phyloP scores from a whole-genome alignment of 2,113 vertebrate genomes.

The Hassar affinis region DNA sequence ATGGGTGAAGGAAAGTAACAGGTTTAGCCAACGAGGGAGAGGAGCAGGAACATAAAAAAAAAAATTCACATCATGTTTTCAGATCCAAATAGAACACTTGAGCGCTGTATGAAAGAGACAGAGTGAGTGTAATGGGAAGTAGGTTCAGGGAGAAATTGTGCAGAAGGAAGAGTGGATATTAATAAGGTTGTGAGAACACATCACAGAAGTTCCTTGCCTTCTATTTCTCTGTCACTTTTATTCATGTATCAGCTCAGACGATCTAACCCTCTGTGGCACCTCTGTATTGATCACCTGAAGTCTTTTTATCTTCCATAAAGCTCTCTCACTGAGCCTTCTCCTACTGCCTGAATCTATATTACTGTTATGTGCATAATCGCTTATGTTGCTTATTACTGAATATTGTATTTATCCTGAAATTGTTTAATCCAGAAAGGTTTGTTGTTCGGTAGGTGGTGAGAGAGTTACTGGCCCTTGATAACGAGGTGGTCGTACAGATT shows the following conservation, averaged over 20 bases:
- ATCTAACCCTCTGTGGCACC: constrained; percentile 15
- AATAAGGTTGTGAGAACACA: constrained; percentile 42
- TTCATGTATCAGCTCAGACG: constrained; percentile 33
- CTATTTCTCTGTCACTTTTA: constrained; percentile 35
- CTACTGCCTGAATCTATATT: background rate
- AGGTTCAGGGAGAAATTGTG: background rate
- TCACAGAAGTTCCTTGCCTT: constrained; percentile 14
- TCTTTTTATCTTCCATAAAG: background rate
- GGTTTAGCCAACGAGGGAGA: background rate
- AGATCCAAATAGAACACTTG: background rate
- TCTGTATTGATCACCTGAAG: constrained; percentile 34
- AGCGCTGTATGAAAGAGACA: background rate
- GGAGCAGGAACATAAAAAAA: background rate
- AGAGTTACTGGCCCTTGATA: constrained; percentile 79
- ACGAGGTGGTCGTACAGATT: constrained; percentile 83
- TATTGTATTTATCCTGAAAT: constrained; percentile 42
- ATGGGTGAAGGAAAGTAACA: background rate
- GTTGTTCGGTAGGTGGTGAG: constrained; percentile 83
- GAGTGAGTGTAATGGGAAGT: background rate
- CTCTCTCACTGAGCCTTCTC: background rate
- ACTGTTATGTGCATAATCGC: background rate
- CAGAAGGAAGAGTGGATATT: constrained; percentile 33
- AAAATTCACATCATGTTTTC: background rate
- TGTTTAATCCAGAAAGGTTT: constrained; percentile 65
- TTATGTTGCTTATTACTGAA: constrained; percentile 52